Percentiles rank a stretch among this genome's conserved stretches.
Conservation (phyloP, 2,888 invertebrate species). For the Synanthedon myopaeformis region DNA sequence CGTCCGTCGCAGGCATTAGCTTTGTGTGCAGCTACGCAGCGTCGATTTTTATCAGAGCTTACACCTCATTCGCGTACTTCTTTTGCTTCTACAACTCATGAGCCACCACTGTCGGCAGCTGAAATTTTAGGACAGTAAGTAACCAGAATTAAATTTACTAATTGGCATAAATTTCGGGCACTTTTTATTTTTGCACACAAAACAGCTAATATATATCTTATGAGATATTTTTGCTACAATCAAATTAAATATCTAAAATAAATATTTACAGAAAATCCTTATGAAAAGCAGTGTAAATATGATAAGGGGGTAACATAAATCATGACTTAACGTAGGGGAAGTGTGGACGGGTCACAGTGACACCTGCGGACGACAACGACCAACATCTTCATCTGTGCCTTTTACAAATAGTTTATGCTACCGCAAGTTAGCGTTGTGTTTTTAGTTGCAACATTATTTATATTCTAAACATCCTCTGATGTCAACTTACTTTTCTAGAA, state of each 20-base stretch:
- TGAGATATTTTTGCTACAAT: too few species aligned
- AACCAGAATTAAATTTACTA: background rate
- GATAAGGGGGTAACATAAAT: slow-evolving; percentile 16
- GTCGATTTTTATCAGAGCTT: slow-evolving; percentile 52
- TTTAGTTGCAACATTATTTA: too few species aligned
- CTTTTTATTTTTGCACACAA: too few species aligned
- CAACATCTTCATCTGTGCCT: background rate
- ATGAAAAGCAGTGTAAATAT: too few species aligned
- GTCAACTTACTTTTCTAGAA: too few species aligned
- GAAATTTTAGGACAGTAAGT: slow-evolving; percentile 60
- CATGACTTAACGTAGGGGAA: slow-evolving; percentile 7
- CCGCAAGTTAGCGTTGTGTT: background rate
- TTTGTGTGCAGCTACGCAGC: slow-evolving; percentile 65
- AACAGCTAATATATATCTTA: too few species aligned
- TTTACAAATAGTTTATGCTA: slow-evolving; percentile 1
- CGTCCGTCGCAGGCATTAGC: slow-evolving; percentile 73
- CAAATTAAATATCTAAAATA: too few species aligned
- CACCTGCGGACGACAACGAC: slow-evolving; percentile 20
- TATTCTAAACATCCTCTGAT: too few species aligned
- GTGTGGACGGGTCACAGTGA: slow-evolving; percentile 5
- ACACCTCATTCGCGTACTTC: slow-evolving; percentile 49
- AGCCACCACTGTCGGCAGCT: slow-evolving; percentile 44
- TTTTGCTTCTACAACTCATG: slow-evolving; percentile 46
- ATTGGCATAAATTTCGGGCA: too few species aligned
- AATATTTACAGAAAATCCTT: too few species aligned